Evolutionary conservation across 1,140 invertebrate genomes (phyloP).

Genomic region (Aphelenchoides fujianensis): DNA sequence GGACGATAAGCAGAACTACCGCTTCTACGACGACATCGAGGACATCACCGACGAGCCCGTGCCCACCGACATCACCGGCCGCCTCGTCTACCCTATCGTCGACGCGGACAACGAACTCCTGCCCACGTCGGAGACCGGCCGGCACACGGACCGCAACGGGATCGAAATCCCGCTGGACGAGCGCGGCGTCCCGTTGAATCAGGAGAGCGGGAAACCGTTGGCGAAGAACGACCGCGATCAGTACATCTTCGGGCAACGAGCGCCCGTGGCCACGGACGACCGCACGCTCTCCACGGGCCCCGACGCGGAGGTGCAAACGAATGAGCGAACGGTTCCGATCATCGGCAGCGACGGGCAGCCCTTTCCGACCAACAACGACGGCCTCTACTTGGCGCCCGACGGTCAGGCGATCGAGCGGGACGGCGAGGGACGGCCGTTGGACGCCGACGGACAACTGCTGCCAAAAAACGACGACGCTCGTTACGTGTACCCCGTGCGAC

Average conservation of each 20-base stretch:
- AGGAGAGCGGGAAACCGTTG: not conserved
- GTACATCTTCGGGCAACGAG: constrained; percentile 3
- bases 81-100: constrained; percentile 33
- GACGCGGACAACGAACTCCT: constrained; percentile 38
- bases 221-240: constrained; percentile 8
- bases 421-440: constrained; percentile 35
- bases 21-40: constrained; percentile 8
- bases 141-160: constrained; percentile 30
- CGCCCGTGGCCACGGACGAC: constrained; percentile 6
- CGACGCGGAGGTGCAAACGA: constrained; percentile 21
- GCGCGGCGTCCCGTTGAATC: not conserved
- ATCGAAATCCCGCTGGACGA: constrained; percentile 21
- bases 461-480: constrained; percentile 36
- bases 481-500: constrained; percentile 25
- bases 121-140: constrained; percentile 33
- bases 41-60: constrained; percentile 26
- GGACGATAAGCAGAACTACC: constrained; percentile 1
- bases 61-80: constrained; percentile 34
- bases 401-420: constrained; percentile 33
- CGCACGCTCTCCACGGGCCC: not conserved
- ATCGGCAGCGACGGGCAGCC: constrained; percentile 41
- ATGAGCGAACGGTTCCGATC: constrained; percentile 28
- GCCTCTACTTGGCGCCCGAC: constrained; percentile 31
- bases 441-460: constrained; percentile 24
- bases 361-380: constrained; percentile 51